Evolutionary conservation across 2,888 invertebrate genomes (phyloP).

Genomic region (Amphipyra tragopoginis): DNA sequence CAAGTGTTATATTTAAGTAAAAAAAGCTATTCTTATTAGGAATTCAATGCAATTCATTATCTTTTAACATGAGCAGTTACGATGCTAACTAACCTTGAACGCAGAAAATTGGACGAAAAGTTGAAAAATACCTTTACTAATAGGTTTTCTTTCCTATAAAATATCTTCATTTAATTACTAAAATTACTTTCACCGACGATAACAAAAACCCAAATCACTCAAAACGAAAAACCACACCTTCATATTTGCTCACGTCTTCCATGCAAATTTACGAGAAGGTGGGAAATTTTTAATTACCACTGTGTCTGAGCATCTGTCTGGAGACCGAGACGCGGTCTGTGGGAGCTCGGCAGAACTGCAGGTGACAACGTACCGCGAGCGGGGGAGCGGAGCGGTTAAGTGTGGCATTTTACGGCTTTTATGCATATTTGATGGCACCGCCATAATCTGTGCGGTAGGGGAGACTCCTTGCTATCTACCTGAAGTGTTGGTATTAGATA

Average conservation of each 20-base stretch:
- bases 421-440: conserved; percentile 90
- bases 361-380: conserved; percentile 78
- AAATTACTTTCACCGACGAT: background rate
- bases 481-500: conserved; percentile 70
- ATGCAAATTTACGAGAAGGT: conserved; percentile 82
- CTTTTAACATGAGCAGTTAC: no score
- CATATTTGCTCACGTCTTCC: conserved; percentile 64
- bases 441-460: conserved; percentile 86
- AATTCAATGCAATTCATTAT: no score
- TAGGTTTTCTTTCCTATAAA: no score
- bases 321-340: conserved; percentile 61
- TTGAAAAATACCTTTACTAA: no score
- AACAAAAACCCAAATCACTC: conserved; percentile 33
- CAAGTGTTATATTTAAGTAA: no score
- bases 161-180: no score
- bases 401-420: conserved; percentile 90
- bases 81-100: no score
- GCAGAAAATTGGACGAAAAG: no score
- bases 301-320: conserved; percentile 86
- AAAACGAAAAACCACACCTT: conserved; percentile 33
- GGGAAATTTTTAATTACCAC: conserved; percentile 88
- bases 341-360: conserved; percentile 60
- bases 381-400: conserved; percentile 84
- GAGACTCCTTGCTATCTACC: conserved; percentile 55
- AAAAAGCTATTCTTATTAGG: no score